Base-by-base conservation (phyloP, 2,888 invertebrate genomes). In the Drosophila neotestacea region DNA sequence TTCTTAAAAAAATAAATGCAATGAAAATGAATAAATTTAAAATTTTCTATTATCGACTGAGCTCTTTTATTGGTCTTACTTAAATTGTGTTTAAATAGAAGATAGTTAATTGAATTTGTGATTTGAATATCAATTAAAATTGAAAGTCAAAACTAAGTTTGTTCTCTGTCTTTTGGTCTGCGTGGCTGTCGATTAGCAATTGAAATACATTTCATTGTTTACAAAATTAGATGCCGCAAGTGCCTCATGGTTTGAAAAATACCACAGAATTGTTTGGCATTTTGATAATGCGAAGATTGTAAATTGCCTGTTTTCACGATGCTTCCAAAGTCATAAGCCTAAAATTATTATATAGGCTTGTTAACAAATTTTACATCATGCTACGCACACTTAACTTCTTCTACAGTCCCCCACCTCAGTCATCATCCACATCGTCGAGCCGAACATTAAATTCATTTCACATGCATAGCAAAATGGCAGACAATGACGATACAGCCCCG, bases 331-430 rank as follows among this genome's bases (percentile, higher is more conserved):
- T 67, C 79, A 74, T 73, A 66, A 73, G 70, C 67, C 58, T 46
- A 6, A 76, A 81, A 88, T 78, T 72, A 76, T 76, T 71, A 72
- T 77, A 71, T 62, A 73, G 75, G 64, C 67, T 84, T 79, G 79
- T 80, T 86, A 85, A 82, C 85, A 79, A 85, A 87, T 87, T 82
- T 80, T 61, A 70, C 60, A 82, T 61, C 61, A 69, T 54, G 59
- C 52, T 47, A 54, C 54, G 58, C 66, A 67, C 69, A 70, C 62
- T 72, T 60, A 65, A 38, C 44, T 48, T 36, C 4, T n/a, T 16
- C 4, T n/a, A 34, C 22, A 9, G 16, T 32, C 7, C 10, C 7
- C 7, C 3, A 30, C 42, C 34, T n/a, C 4, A 32, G 54, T 10
- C 13, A 34, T 34, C 34, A 27, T 34, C 13, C 34, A 10, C n/a